Evolutionary conservation across 1,140 invertebrate species (phyloP).

Genomic region (Scylla paramamosain): DNA sequence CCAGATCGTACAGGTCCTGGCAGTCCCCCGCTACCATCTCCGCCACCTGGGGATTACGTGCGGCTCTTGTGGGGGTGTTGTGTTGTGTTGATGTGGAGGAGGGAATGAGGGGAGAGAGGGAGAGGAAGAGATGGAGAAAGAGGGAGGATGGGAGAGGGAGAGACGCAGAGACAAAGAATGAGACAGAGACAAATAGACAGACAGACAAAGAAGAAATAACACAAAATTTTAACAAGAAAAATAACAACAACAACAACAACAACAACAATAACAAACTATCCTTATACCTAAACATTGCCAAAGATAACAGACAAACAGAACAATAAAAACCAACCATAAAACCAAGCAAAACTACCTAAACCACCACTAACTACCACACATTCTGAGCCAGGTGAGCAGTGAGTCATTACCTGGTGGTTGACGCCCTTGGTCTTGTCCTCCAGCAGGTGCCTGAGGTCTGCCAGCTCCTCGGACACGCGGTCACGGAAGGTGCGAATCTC

Average conservation of each 20-base stretch:
- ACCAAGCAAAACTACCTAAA: too few species aligned
- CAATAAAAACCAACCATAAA: too few species aligned
- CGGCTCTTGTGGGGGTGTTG: not conserved
- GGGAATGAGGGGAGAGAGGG: too few species aligned
- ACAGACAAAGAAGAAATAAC: not conserved
- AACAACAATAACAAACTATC: not conserved
- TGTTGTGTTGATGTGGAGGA: not conserved
- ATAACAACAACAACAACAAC: too few species aligned
- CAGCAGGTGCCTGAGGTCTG: conserved; percentile 52
- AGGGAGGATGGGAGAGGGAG: too few species aligned
- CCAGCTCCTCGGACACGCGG: conserved; percentile 37
- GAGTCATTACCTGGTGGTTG: conserved; percentile 14
- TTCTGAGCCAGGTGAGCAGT: too few species aligned
- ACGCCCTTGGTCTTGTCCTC: conserved; percentile 36
- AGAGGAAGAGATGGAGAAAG: too few species aligned
- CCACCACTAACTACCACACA: too few species aligned
- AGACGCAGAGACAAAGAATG: not conserved
- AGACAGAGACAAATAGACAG: not conserved
- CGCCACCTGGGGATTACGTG: conserved; percentile 8
- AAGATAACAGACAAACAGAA: not conserved
- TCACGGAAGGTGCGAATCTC: conserved; percentile 50
- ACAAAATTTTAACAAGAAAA: too few species aligned
- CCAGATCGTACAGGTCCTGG: conserved; percentile 63
- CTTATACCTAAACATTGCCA: not conserved
- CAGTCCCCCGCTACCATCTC: conserved; percentile 54